Conservation (phyloP, 2,797 vertebrate genomes). For the Heliangelus exortis region DNA sequence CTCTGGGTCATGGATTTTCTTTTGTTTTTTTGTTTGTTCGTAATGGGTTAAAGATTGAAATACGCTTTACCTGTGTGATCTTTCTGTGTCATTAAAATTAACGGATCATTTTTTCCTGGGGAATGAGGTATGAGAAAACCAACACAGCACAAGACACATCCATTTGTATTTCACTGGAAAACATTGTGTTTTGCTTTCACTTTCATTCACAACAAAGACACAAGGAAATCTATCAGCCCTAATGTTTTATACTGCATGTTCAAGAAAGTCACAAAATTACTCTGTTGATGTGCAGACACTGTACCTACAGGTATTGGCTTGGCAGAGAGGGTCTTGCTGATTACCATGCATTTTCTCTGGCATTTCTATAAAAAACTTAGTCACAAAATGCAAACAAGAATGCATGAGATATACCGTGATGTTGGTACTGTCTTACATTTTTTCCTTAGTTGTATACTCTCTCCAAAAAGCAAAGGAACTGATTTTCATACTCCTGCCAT, state of each 20-base stretch:
- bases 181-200: too few relatives aligned
- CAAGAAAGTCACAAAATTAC: not conserved
- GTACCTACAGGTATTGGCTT: not conserved
- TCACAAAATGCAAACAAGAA: not conserved
- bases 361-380: not conserved
- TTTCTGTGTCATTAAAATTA: constrained; percentile 4
- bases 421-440: not conserved
- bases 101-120: not conserved
- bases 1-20: constrained; percentile 32
- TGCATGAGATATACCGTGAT: not conserved
- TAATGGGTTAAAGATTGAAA: not conserved
- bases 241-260: not conserved
- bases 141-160: not conserved
- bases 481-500: not conserved
- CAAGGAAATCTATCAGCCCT: not conserved
- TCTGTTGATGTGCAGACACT: not conserved
- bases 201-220: too few relatives aligned
- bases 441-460: not conserved
- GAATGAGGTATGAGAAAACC: not conserved
- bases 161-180: not conserved
- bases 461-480: not conserved
- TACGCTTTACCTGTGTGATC: not conserved
- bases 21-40: not conserved
- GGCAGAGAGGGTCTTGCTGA: not conserved
- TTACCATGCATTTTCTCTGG: not conserved